These are phyloP conservation scores for Falco punctatus DNA, from an alignment of 2,113 vertebrate genomes.

Conservation along the genomic window DNA sequence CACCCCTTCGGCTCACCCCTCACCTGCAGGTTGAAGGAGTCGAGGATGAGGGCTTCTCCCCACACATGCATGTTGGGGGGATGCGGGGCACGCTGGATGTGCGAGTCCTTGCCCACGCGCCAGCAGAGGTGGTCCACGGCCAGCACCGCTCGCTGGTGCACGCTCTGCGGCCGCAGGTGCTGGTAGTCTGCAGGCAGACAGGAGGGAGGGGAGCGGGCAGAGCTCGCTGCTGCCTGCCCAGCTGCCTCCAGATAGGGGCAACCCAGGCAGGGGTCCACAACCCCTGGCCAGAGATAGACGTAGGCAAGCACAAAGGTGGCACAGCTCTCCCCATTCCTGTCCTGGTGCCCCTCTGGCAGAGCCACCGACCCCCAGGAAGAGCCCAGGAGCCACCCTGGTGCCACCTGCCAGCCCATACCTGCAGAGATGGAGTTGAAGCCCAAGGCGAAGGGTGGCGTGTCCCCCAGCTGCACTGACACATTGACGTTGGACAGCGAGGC, in stretches of 20 bases:
- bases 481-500: slow-evolving; percentile 90
- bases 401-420: slow-evolving; percentile 73
- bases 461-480: slow-evolving; percentile 90
- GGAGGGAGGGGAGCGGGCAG: neutral
- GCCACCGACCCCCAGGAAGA: neutral
- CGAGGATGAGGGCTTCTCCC: slow-evolving; percentile 93
- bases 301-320: fast-evolving
- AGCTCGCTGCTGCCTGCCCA: neutral
- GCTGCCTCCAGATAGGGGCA: neutral
- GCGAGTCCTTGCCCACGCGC: slow-evolving; percentile 95
- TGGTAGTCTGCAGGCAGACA: slow-evolving; percentile 75
- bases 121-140: slow-evolving; percentile 93
- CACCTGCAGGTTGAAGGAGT: slow-evolving; percentile 91
- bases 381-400: neutral
- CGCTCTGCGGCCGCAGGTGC: slow-evolving; percentile 79
- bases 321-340: fast-evolving
- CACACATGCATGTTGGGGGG: slow-evolving; percentile 95
- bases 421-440: slow-evolving; percentile 89
- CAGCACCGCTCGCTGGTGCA: slow-evolving; percentile 86
- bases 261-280: neutral
- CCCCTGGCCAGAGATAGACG: neutral
- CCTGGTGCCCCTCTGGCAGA: neutral
- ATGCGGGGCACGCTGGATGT: slow-evolving; percentile 94
- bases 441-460: slow-evolving; percentile 93
- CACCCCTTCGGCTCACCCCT: fast-evolving